A percentile compares a stretch with the other conserved stretches of the same genome.
Conservation (phyloP, 2,888 invertebrate species). For the Ochlodes sylvanus region DNA sequence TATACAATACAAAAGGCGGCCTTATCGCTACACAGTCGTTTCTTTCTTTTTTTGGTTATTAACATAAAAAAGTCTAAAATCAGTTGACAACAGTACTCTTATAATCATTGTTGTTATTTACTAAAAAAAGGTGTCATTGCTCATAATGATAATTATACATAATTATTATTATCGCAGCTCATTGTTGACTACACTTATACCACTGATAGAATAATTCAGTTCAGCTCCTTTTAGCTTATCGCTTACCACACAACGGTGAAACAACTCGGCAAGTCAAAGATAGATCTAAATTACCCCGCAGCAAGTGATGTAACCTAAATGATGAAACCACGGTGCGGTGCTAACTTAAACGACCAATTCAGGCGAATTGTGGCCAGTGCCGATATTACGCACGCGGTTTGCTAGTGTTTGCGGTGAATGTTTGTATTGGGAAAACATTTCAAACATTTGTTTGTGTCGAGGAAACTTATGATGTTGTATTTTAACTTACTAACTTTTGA, state of each 20-base stretch:
- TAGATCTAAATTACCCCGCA: slow-evolving; percentile 34
- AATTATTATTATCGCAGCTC: too few relatives aligned
- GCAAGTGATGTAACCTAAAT: slow-evolving; percentile 38
- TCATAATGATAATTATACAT: too few relatives aligned
- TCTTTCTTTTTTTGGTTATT: too few relatives aligned
- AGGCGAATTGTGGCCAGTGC: slow-evolving; percentile 25
- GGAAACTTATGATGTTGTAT: neutral
- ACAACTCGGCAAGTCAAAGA: slow-evolving; percentile 16
- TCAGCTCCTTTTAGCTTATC: neutral
- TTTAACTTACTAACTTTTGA: neutral
- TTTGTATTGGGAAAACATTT: slow-evolving; percentile 19
- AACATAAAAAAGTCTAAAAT: too few relatives aligned
- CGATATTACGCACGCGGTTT: slow-evolving; percentile 15
- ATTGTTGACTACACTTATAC: too few relatives aligned
- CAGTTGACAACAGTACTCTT: too few relatives aligned
- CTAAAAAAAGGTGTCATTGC: too few relatives aligned
- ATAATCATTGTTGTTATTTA: too few relatives aligned
- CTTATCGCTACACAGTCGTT: too few relatives aligned
- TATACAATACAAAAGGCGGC: too few relatives aligned
- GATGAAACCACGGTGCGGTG: slow-evolving; percentile 36
- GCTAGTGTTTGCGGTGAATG: slow-evolving; percentile 27
- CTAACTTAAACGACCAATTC: slow-evolving; percentile 37
- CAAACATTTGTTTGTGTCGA: neutral
- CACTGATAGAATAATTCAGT: too few relatives aligned
- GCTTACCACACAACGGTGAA: neutral